Evolutionary conservation across 2,113 vertebrate species (phyloP).

Genomic region (Oryzias javanicus): DNA sequence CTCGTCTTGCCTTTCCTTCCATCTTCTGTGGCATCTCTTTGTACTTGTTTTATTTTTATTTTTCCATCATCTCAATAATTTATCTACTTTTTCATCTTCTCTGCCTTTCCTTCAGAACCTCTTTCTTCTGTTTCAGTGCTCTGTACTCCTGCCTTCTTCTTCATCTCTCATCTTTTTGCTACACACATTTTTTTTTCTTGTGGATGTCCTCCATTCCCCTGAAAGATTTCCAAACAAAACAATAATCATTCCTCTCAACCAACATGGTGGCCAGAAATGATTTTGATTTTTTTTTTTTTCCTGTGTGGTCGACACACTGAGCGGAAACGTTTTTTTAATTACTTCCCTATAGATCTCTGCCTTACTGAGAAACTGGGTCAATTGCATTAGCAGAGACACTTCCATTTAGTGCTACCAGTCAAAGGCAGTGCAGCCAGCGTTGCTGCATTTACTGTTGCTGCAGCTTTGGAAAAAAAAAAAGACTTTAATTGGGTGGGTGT

Average conservation of each 20-base stretch:
- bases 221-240: slow-evolving; percentile 31
- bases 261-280: slow-evolving; percentile 31
- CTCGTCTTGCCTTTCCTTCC: neutral
- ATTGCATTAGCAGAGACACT: slow-evolving; percentile 64
- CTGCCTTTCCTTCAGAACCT: neutral
- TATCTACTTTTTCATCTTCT: neutral
- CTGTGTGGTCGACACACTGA: slow-evolving; percentile 48
- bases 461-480: neutral
- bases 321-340: slow-evolving; percentile 68
- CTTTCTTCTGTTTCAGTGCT: neutral
- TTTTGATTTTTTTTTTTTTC: slow-evolving; percentile 37
- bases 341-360: slow-evolving; percentile 71
- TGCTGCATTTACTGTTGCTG: slow-evolving; percentile 31
- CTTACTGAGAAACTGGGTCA: slow-evolving; percentile 65
- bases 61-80: neutral
- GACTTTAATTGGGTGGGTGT: neutral
- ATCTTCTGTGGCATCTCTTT: neutral
- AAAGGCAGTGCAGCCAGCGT: slow-evolving; percentile 25
- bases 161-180: neutral
- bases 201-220: slow-evolving; percentile 1
- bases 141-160: neutral
- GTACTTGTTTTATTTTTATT: neutral
- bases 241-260: slow-evolving; percentile 33
- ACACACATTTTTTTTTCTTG: neutral
- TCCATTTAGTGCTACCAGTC: slow-evolving; percentile 43